A percentile compares a stretch with the other conserved stretches of the same genome.
phyloP scores from a whole-genome alignment of 2,797 vertebrate genomes.

The Taenioides sp. region DNA sequence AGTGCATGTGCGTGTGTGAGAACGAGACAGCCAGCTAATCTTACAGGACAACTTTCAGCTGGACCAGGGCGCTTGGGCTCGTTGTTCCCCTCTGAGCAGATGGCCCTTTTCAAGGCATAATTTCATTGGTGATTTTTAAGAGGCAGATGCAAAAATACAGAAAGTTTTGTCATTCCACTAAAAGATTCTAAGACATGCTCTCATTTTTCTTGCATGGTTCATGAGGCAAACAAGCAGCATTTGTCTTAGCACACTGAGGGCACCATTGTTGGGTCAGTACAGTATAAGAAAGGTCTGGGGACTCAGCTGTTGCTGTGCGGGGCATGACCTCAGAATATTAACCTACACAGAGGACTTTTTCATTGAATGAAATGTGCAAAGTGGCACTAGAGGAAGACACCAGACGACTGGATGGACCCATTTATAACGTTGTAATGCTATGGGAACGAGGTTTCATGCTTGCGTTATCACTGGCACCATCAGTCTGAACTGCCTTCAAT shows the following conservation, averaged over 20 bases:
- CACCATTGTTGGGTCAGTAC: conserved; percentile 64
- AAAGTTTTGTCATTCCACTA: conserved; percentile 6
- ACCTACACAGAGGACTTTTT: conserved; percentile 62
- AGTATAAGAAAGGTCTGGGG: conserved; percentile 35
- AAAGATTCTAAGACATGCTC: conserved; percentile 22
- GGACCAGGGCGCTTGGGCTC: conserved; percentile 37
- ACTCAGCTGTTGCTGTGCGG: conserved; percentile 64
- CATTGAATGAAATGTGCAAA: conserved; percentile 56
- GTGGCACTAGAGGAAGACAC: conserved; percentile 42
- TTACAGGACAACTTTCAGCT: conserved; percentile 59
- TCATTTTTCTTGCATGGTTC: conserved; percentile 40
- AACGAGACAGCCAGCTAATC: conserved; percentile 37
- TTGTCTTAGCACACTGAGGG: conserved; percentile 64
- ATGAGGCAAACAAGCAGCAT: conserved; percentile 66
- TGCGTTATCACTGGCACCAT: conserved; percentile 45
- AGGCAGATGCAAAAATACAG: conserved; percentile 6
- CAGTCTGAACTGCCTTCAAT: conserved; percentile 33
- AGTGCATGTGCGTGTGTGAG: conserved; percentile 15
- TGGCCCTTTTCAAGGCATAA: background rate
- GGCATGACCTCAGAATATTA: conserved; percentile 66
- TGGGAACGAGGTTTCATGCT: conserved; percentile 33
- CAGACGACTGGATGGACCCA: conserved; percentile 4
- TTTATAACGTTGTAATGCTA: conserved; percentile 26
- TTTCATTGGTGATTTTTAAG: background rate
- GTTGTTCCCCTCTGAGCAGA: conserved; percentile 20